Base-by-base conservation (phyloP, 1,140 invertebrate species). In the Aricia agestis region DNA sequence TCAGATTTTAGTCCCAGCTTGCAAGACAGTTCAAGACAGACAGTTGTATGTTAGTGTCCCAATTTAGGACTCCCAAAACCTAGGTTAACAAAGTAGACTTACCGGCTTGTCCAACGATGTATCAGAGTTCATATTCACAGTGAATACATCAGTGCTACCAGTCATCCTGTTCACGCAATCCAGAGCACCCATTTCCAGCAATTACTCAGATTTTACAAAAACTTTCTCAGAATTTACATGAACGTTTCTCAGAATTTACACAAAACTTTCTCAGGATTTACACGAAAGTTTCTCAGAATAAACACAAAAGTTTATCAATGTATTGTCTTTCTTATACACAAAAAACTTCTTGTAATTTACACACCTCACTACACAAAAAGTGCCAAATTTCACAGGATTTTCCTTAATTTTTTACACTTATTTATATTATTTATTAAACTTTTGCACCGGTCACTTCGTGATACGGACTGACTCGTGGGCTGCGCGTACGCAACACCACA, bases 141-240 rank as follows among this genome's bases (percentile, higher is more conserved):
- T 78, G 70, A 90, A 87, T 52, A 87, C 88, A 58, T 87, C 85
- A 0, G 82, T 86, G 69, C 86, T 90, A 0, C 83, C 82, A 0
- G 84, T 83, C 1, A 79, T 83, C 9, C 72, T 78, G 57, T 73
- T 77, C 4, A 88, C 84, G 82, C 85, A 90, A 75, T 87, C 86
- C 36, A 90, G 77, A 5, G 79, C 83, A 80, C 84, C 82, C 85
- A 90, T 88, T 70, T 57, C 66, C 52, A 41, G 25, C 58, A 58
- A 65, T 63, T 25, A 9, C 45, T 52, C 13, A 52, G 11, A 52
- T 15, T 52, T 13, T 15, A 52, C 10, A 13, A 52, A 42, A 52
- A 52, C 45, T 52, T 13, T 13, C 45, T 15, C 13, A 15, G 45
- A 13, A 52, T 52, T 52, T 4, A 15, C 45, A 52, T 10, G 3